Evolutionary conservation across 2,797 vertebrate genomes (phyloP), one percentile per base, ranked within the genome.

Genomic region (Rhinatrema bivittatum): DNA sequence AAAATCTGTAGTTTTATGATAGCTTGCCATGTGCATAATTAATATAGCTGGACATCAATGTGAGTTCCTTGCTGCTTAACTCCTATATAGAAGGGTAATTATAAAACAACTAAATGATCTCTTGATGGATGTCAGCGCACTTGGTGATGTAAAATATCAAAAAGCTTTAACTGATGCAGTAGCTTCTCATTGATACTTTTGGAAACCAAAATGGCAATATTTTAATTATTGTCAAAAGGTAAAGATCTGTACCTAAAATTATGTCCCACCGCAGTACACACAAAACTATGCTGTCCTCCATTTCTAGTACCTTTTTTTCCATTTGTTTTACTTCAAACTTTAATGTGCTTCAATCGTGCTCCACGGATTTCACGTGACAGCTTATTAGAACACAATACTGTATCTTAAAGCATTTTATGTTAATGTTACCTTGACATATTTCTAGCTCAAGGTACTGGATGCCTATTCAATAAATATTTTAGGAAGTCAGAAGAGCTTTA

Each of bases 401-500:
- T 5, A 20, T 34, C 27, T 59, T 12, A 21, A 24, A 23, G 7
- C 21, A 19, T 34, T 50, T 43, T 5, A n/a, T 16, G 28, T 20
- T 34, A 7, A 1, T 0, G n/a, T n/a, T n/a, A n/a, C n/a, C n/a
- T 7, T 42, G 20, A 5, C 7, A 7, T 11, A 25, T 24, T 39
- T 48, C 29, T 24, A 2, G 7, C 21, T 27, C 5, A 46, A 48
- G 15, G 3, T 34, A 19, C 14, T 36, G 37, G 24, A 20, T 35
- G 36, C 3, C 7, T 1, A 3, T 47, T 29, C 39, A 36, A 35
- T 36, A 43, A 45, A 22, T 53, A 39, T 31, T 45, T 50, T 19
- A 24, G 32, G 14, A 49, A 22, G 1, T 7, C 7, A 38, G n/a
- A 22, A 36, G n/a, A n/a, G 41, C 3, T 8, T 13, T 12, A 14